Evolutionary conservation across 2,888 invertebrate genomes (phyloP).

Genomic region (Lottia gigantea): DNA sequence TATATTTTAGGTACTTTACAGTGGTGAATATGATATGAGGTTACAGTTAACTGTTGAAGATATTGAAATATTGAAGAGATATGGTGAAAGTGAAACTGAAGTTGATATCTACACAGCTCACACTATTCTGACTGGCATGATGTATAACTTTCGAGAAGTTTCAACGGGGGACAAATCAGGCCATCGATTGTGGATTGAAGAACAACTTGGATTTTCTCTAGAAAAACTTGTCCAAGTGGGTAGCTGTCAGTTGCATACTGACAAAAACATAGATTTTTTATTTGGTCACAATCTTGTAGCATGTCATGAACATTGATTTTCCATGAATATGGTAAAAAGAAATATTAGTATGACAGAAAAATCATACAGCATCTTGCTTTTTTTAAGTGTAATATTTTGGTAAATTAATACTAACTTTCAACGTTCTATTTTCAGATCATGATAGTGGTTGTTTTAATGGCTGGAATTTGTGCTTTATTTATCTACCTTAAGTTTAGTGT

Average conservation of each 20-base stretch:
- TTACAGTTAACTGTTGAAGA: neutral
- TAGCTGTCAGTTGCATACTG: neutral
- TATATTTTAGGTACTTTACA: neutral
- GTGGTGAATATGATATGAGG: neutral
- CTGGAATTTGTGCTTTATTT: neutral
- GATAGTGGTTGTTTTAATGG: neutral
- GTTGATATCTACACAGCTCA: constrained; percentile 4
- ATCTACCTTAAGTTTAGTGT: constrained; percentile 4
- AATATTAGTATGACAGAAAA: no score
- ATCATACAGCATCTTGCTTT: no score
- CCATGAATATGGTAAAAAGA: no score
- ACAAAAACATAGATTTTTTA: neutral
- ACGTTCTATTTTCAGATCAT: neutral
- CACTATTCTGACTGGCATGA: constrained; percentile 14
- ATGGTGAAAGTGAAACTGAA: constrained; percentile 9
- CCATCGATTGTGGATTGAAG: constrained; percentile 13
- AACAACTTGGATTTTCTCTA: neutral
- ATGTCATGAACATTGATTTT: no score
- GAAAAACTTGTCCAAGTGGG: constrained; percentile 9
- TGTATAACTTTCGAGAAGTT: constrained; percentile 1
- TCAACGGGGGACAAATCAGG: neutral
- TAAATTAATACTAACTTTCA: no score
- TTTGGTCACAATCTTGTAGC: neutral
- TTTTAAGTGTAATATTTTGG: no score
- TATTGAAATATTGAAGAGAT: neutral